phyloP scores from a whole-genome alignment of 2,888 invertebrate species.

The Megastigmus dorsalis region DNA sequence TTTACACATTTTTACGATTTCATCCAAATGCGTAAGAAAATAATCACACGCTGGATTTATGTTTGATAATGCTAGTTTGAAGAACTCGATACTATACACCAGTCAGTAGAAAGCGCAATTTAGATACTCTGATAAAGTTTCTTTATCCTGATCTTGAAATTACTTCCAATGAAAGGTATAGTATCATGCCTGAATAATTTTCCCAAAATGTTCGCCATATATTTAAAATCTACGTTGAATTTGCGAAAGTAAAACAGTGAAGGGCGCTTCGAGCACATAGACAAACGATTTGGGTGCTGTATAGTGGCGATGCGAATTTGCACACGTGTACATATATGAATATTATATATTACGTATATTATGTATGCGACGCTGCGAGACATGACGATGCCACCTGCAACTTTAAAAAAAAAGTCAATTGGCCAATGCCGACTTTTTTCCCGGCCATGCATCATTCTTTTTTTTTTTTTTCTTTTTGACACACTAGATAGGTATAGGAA shows the following conservation, averaged over 20 bases:
- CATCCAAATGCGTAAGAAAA: background rate
- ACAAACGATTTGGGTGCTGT: slow-evolving; percentile 38
- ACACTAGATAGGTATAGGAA: slow-evolving; percentile 69
- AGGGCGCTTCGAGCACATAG: slow-evolving; percentile 31
- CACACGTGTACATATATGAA: slow-evolving; percentile 44
- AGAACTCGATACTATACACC: background rate
- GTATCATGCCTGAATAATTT: background rate
- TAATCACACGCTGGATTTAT: background rate
- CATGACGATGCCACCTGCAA: slow-evolving; percentile 25
- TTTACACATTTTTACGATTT: background rate
- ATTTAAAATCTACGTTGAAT: background rate
- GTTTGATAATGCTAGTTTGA: too few species aligned
- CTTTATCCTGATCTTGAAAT: too few species aligned
- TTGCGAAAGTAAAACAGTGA: slow-evolving; percentile 21
- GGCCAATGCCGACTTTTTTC: slow-evolving; percentile 24
- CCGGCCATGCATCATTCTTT: slow-evolving; percentile 16
- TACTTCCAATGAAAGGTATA: too few species aligned
- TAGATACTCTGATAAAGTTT: too few species aligned
- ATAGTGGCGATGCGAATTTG: slow-evolving; percentile 44
- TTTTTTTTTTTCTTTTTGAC: too few species aligned
- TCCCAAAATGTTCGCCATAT: background rate
- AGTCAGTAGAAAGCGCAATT: background rate
- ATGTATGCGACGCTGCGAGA: slow-evolving; percentile 38
- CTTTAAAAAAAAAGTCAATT: slow-evolving; percentile 18
- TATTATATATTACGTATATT: slow-evolving; percentile 54